phyloP scores from a whole-genome alignment of 2,888 invertebrate genomes.

The Acanthosepion pharaonis region DNA sequence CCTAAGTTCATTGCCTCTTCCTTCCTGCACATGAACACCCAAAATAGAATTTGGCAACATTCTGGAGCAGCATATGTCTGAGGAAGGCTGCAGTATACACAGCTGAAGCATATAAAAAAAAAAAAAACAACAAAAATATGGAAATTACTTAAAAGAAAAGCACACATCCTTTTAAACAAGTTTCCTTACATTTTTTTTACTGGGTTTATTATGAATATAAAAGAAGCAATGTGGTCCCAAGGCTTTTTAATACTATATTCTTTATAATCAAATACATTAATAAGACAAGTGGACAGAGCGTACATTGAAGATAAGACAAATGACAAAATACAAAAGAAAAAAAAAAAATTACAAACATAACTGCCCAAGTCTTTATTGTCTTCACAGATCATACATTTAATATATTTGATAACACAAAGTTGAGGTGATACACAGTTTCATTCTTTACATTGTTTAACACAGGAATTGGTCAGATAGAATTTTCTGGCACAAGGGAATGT shows the following conservation, averaged over 20 bases:
- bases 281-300: neutral
- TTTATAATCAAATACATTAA: too few relatives aligned
- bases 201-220: neutral
- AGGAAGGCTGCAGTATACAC: too few relatives aligned
- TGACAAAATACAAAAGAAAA: neutral
- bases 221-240: neutral
- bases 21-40: too few relatives aligned
- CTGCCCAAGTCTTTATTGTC: neutral
- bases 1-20: too few relatives aligned
- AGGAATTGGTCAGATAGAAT: slow-evolving; percentile 33
- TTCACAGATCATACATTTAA: slow-evolving; percentile 20
- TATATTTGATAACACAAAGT: neutral
- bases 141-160: neutral
- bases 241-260: neutral
- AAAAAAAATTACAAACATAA: neutral
- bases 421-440: neutral
- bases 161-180: neutral
- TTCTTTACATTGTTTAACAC: neutral
- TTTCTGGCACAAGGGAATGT: neutral
- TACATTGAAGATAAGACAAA: neutral
- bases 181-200: neutral
- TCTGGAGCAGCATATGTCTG: too few relatives aligned
- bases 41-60: too few relatives aligned
- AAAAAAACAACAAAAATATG: too few relatives aligned
- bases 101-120: too few relatives aligned